A percentile compares a stretch with the other conserved stretches of the same genome.
Evolutionary conservation across 2,113 vertebrate species (phyloP).

Genomic region (Ammospiza nelsoni): DNA sequence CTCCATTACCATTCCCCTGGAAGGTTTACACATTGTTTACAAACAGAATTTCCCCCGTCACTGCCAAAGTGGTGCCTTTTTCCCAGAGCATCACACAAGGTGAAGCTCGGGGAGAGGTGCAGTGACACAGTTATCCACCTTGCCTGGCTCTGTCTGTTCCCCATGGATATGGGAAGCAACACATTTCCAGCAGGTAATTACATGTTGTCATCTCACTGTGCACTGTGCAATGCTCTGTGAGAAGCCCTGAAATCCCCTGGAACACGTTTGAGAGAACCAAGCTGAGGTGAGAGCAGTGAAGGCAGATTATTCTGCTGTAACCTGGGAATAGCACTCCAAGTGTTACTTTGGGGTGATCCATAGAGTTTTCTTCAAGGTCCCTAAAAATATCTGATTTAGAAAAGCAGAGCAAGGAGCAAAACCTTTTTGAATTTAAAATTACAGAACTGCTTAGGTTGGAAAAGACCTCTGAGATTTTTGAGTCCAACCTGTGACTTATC

Average conservation of each 20-base stretch:
- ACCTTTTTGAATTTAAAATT: not conserved
- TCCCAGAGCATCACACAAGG: not conserved
- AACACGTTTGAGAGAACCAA: not conserved
- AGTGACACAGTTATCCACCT: not conserved
- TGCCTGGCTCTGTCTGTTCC: not conserved
- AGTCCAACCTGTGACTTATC: not conserved
- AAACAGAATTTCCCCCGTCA: not conserved
- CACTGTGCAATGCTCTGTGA: not conserved
- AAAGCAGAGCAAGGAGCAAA: not conserved
- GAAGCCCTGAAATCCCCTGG: not conserved
- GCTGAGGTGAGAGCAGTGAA: not conserved
- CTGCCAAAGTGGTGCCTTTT: not conserved
- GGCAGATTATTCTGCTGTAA: not conserved
- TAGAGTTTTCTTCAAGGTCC: not conserved
- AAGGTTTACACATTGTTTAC: not conserved
- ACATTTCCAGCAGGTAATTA: conserved; percentile 13
- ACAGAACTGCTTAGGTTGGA: not conserved
- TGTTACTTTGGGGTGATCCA: rapidly evolving
- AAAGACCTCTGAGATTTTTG: not conserved
- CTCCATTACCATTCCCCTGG: not conserved
- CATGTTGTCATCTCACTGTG: not conserved
- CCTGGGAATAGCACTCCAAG: not conserved
- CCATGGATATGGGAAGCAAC: not conserved
- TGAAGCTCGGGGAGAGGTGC: not conserved
- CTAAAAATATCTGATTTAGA: not conserved